A percentile compares a stretch with the other conserved stretches of the same genome.
phyloP scores from a whole-genome alignment of 2,888 invertebrate species.

The Nysson spinosus region DNA sequence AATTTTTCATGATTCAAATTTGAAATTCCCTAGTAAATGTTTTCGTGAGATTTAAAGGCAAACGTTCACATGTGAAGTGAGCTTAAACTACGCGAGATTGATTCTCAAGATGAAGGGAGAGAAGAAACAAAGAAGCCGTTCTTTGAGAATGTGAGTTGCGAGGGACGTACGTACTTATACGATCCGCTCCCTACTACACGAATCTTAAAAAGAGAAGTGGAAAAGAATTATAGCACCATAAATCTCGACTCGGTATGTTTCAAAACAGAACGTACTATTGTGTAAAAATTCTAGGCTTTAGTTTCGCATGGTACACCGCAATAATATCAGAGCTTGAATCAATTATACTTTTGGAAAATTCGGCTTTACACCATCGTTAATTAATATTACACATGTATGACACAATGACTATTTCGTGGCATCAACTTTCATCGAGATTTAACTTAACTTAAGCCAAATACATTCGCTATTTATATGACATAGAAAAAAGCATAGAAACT shows the following conservation, averaged over 20 bases:
- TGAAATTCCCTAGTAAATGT: too few relatives aligned
- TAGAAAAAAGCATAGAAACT: too few relatives aligned
- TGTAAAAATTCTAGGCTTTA: slow-evolving; percentile 26
- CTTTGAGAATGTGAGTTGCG: slow-evolving; percentile 24
- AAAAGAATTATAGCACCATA: slow-evolving; percentile 47
- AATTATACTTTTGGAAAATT: too few relatives aligned
- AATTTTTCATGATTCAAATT: too few relatives aligned
- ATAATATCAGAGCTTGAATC: too few relatives aligned
- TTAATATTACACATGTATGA: too few relatives aligned
- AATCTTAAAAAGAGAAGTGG: slow-evolving; percentile 38
- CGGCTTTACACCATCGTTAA: too few relatives aligned
- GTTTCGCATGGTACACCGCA: not conserved
- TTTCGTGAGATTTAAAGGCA: too few relatives aligned
- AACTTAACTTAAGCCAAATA: too few relatives aligned
- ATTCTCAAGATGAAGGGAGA: slow-evolving; percentile 19
- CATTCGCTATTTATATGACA: too few relatives aligned
- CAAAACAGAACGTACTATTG: slow-evolving; percentile 25
- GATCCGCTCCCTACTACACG: slow-evolving; percentile 4
- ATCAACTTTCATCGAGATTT: too few relatives aligned
- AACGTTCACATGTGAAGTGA: slow-evolving; percentile 35
- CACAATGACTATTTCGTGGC: too few relatives aligned
- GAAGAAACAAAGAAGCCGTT: slow-evolving; percentile 49
- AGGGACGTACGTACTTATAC: slow-evolving; percentile 10
- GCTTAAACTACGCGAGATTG: slow-evolving; percentile 38
- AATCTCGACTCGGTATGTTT: slow-evolving; percentile 30